Evolutionary conservation across 2,797 vertebrate genomes (phyloP).

Genomic region (Eulemur coronatus): DNA sequence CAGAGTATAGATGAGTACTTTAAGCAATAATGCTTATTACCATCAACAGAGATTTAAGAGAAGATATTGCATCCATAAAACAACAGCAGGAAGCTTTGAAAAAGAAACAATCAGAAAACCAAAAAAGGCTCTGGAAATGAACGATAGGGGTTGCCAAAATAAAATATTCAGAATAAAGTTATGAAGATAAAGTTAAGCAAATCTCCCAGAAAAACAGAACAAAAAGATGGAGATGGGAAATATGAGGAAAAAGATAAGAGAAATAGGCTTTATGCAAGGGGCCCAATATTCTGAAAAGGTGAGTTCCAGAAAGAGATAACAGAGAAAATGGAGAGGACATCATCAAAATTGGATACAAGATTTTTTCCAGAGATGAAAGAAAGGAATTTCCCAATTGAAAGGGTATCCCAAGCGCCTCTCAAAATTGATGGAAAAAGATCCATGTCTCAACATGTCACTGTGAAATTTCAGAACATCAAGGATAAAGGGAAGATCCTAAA

Average conservation of each 20-base stretch:
- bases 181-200: neutral
- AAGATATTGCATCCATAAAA: neutral
- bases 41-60: neutral
- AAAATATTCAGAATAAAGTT: slow-evolving; percentile 25
- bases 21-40: neutral
- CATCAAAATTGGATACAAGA: neutral
- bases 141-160: neutral
- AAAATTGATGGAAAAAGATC: slow-evolving; percentile 12
- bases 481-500: neutral
- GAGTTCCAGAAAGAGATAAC: neutral
- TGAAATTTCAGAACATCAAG: slow-evolving; percentile 23
- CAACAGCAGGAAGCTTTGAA: neutral
- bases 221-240: neutral
- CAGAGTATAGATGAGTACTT: neutral
- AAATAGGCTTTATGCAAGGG: neutral
- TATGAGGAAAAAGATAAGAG: neutral
- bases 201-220: neutral
- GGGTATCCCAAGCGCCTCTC: neutral
- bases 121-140: slow-evolving; percentile 27
- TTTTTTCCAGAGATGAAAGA: neutral
- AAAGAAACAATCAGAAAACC: slow-evolving; percentile 3
- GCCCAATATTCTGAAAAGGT: neutral
- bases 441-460: neutral
- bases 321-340: neutral
- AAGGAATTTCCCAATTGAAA: slow-evolving; percentile 3